Base-by-base conservation (phyloP, 2,888 invertebrate genomes). In the Elmis aenea region DNA sequence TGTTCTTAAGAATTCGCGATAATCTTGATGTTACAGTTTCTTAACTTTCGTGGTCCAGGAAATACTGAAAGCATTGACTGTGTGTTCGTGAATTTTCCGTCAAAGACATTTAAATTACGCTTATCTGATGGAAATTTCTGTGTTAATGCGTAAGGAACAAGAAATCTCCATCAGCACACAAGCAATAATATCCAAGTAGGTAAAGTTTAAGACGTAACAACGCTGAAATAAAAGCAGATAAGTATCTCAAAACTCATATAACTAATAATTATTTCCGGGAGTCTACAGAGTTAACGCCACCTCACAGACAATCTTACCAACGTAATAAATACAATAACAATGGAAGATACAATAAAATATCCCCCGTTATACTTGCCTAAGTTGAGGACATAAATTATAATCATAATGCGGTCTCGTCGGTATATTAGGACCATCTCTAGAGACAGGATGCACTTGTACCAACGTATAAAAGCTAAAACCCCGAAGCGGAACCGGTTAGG, bases 261-360 rank as follows among this genome's bases (percentile, higher is more conserved):
- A 49, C 51, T 51, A 51, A 51, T 51, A 51, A 51, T 51, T 49
- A 51, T 49, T 49, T 51, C 51, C 51, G 45, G 36, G 38, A 21
- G 35, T 32, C 30, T 33, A 41, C 33, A 32, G 28, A 38, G 25
- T 44, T 44, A 40, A 37, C 37, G 33, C 40, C 40, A 44, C 44
- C 36, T 37, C 40, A 27, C 33, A 40, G 40, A 26, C 37, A 40
- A 44, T 44, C 44, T 44, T 44, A 44, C 40, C 31, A 40, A 36
- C 44, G 44, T 44, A 44, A 44, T 44, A 44, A 44, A 44, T 44
- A 44, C 44, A 40, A 44, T 44, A 44, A 44, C 40, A 44, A 44
- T 40, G 44, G 44, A 44, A 37, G 37, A 40, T 37, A 44, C 44
- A 40, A 44, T 44, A 44, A 44, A 44, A 44, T 44, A 44, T 40